These are phyloP conservation scores for Rhinopomastus cyanomelas DNA, from an alignment of 2,113 vertebrate genomes.

Conservation along the genomic window DNA sequence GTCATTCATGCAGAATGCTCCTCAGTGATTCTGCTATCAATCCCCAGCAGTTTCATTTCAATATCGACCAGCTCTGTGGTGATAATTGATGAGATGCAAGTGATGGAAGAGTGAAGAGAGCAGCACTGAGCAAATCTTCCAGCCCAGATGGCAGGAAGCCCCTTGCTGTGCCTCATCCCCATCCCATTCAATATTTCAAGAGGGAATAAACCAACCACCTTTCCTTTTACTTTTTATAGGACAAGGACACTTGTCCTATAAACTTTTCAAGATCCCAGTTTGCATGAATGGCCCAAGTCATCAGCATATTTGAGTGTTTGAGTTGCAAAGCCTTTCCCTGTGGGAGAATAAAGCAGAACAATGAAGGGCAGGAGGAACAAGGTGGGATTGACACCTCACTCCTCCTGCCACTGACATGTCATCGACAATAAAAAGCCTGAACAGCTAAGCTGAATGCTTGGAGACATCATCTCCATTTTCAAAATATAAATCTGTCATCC, in stretches of 20 bases:
- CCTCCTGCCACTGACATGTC: neutral
- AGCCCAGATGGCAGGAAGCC: neutral
- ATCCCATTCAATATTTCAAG: neutral
- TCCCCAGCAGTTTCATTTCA: constrained; percentile 36
- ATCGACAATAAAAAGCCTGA: neutral
- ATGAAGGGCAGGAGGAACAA: neutral
- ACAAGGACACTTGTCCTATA: neutral
- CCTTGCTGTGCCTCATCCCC: neutral
- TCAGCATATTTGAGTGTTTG: neutral
- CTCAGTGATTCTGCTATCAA: neutral
- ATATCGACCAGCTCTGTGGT: constrained; percentile 13
- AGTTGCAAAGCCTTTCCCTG: neutral
- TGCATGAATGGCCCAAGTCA: neutral
- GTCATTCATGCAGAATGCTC: neutral
- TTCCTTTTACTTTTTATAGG: neutral
- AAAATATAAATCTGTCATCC: neutral
- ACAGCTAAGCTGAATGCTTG: neutral
- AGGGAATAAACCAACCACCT: neutral
- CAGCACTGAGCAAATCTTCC: neutral
- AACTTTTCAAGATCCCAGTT: neutral
- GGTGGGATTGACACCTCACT: neutral
- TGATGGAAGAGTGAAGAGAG: constrained; percentile 4
- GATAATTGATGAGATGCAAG: constrained; percentile 16
- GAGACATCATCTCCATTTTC: neutral
- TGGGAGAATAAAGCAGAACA: neutral